Evolutionary conservation across 2,888 invertebrate species (phyloP), one percentile per base, ranked within the genome.

Genomic region (Trachelus stipa): DNA sequence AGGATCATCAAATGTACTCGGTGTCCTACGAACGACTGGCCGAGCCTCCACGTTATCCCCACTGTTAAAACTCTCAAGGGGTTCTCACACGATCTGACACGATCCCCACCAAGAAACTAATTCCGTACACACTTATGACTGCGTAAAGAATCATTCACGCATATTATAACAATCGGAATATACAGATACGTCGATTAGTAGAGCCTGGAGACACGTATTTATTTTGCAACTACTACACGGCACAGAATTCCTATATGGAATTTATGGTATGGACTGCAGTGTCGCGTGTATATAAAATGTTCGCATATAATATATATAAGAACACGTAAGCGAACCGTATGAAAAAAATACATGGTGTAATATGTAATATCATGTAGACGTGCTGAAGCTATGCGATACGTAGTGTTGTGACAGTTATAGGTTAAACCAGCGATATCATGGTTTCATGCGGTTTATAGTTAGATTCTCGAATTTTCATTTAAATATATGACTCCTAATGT

Each of bases 41-140:
- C 87, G 84, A 85, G 86, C 87, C 87, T 86, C 87, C 86, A 78
- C 83, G 79, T 73, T 77, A 82, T 83, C 82, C 81, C 84, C 86
- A 85, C 85, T 81, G 83, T 81, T 78, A 34, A 76, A 79, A 82
- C 80, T 80, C 80, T 81, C 33, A 79, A 81, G 80, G 79, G 80
- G 81, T 77, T 78, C 79, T 77, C 79, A 79, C 79, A 78, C 80
- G 75, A 73, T 79, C 23, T 23, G 56, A 23, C 56, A 23, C 56
- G 23, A 56, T 56, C 56, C 56, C 56, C 56, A 56, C 56, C 56
- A 56, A 56, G 9, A 9, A 56, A 56, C 56, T 56, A 23, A 56
- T 23, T 56, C 23, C 56, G 9, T 23, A 9, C 56, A 56, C 56
- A 56, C 9, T 56, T 56, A 23, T 56, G 0, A 23, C 56, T 23